Evolutionary conservation across 2,888 invertebrate genomes (phyloP).

Genomic region (Heteromurus nitidus): DNA sequence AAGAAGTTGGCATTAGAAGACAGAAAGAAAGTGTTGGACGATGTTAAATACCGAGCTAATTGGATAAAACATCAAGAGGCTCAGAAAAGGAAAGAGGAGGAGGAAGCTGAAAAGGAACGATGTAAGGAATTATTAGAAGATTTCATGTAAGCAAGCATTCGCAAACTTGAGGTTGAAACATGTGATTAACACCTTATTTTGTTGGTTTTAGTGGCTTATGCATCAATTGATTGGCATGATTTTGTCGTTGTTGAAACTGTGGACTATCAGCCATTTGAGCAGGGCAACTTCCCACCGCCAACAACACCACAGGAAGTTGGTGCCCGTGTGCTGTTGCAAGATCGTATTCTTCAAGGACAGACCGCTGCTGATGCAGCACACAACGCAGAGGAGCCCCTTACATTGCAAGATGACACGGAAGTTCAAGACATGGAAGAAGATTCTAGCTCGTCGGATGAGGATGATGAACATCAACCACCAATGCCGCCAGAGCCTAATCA

Average conservation of each 20-base stretch:
- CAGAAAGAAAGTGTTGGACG: conserved; percentile 85
- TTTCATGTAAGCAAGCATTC: too few relatives aligned
- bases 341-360: conserved; percentile 74
- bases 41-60: conserved; percentile 94
- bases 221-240: conserved; percentile 99
- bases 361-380: conserved; percentile 60
- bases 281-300: conserved; percentile 96
- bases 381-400: conserved; percentile 68
- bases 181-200: conserved; percentile 21
- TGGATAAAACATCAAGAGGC: conserved; percentile 96
- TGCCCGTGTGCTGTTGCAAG: conserved; percentile 91
- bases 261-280: conserved; percentile 97
- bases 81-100: conserved; percentile 94
- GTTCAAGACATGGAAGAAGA: conserved; percentile 96
- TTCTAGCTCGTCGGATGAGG: conserved; percentile 79
- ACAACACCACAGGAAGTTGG: conserved; percentile 98
- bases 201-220: conserved; percentile 85
- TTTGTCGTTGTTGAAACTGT: conserved; percentile 99
- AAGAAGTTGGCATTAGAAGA: conserved; percentile 85
- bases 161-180: too few relatives aligned
- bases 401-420: conserved; percentile 78
- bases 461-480: conserved; percentile 77
- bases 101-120: conserved; percentile 95
- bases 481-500: conserved; percentile 74
- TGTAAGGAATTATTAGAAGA: conserved; percentile 76